Percentiles rank a stretch among this genome's conserved stretches.
These are phyloP conservation scores for Hozukius guyotensis DNA, from an alignment of 2,797 vertebrate species.

Conservation along the genomic window DNA sequence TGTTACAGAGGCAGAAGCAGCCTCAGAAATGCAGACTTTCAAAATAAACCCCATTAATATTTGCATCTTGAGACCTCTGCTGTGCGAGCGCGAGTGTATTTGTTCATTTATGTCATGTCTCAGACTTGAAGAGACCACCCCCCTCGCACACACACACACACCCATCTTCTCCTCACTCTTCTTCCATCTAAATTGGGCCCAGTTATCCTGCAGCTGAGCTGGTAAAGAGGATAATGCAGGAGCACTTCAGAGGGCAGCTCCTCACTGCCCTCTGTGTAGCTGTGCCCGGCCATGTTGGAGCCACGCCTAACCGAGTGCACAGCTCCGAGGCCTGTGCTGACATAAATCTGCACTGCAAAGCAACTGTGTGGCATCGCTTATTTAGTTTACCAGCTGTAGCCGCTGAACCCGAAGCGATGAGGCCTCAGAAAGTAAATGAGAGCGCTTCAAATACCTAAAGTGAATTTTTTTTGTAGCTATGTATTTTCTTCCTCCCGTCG, in stretches of 20 bases:
- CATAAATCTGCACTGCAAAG: constrained; percentile 66
- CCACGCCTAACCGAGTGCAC: constrained; percentile 48
- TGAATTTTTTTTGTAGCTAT: constrained; percentile 31
- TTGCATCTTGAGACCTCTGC: constrained; percentile 60
- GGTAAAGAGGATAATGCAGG: constrained; percentile 55
- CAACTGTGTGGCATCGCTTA: constrained; percentile 54
- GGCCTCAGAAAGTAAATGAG: constrained; percentile 59
- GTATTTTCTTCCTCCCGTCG: constrained; percentile 19
- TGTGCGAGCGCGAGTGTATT: constrained; percentile 13
- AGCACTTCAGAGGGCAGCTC: constrained; percentile 58
- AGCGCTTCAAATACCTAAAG: constrained; percentile 40
- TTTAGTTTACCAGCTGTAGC: constrained; percentile 71
- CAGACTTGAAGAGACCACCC: constrained; percentile 24
- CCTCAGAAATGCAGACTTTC: constrained; percentile 50
- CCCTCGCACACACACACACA: background rate
- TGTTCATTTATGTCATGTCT: constrained; percentile 54
- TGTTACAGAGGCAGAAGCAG: constrained; percentile 46
- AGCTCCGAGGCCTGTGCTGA: constrained; percentile 60
- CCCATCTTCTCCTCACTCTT: background rate
- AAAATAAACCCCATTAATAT: constrained; percentile 64
- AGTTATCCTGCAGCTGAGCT: constrained; percentile 62
- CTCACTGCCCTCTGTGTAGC: constrained; percentile 45
- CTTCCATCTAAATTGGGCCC: constrained; percentile 49
- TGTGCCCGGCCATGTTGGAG: constrained; percentile 38
- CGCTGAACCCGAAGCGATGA: constrained; percentile 65